Conservation (phyloP, 1,140 invertebrate species). For the Drosophila nigromelanica region DNA sequence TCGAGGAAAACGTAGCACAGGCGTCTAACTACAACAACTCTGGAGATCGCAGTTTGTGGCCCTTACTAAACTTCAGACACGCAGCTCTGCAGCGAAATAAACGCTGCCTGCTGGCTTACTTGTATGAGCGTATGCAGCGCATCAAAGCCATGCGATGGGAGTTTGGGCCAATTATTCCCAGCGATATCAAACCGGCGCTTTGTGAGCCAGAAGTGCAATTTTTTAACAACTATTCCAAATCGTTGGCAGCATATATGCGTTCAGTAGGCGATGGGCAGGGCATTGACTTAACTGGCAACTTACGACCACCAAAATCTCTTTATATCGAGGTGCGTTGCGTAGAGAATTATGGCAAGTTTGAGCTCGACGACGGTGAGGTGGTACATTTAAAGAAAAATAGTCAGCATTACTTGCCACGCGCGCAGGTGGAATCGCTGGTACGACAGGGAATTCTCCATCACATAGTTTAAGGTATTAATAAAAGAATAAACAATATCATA, state of each 20-base stretch:
- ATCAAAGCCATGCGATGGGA: conserved; percentile 95
- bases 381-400: conserved; percentile 96
- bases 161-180: conserved; percentile 94
- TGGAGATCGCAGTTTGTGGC: conserved; percentile 85
- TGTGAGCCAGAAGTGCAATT: conserved; percentile 93
- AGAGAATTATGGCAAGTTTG: conserved; percentile 96
- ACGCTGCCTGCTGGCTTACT: conserved; percentile 94
- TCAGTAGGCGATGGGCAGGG: conserved; percentile 92
- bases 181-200: conserved; percentile 92
- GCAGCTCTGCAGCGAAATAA: conserved; percentile 94
- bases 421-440: conserved; percentile 95
- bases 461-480: conserved; percentile 50
- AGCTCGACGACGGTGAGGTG: conserved; percentile 95
- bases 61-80: conserved; percentile 92
- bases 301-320: conserved; percentile 95
- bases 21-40: conserved; percentile 85
- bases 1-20: conserved; percentile 90
- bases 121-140: conserved; percentile 92
- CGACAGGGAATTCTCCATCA: conserved; percentile 96
- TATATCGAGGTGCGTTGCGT: conserved; percentile 96
- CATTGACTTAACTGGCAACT: conserved; percentile 94
- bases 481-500: conserved; percentile 2
- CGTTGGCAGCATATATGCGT: conserved; percentile 95
- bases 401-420: conserved; percentile 94
- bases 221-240: conserved; percentile 95